These are phyloP conservation scores for Clamator glandarius DNA, from an alignment of 2,797 vertebrate genomes.

Conservation along the genomic window DNA sequence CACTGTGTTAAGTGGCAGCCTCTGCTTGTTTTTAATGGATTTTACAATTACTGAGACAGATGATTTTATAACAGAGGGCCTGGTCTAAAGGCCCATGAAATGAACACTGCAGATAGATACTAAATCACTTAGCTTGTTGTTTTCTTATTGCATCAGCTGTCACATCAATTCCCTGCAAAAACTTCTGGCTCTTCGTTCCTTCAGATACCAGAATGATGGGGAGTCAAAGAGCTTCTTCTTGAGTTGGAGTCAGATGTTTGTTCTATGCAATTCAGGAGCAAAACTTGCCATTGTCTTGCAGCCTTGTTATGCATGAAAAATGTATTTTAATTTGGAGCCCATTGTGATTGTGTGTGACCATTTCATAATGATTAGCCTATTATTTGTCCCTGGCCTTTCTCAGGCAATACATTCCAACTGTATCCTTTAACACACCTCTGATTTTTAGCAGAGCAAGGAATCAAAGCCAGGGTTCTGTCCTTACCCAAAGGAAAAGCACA, in stretches of 20 bases:
- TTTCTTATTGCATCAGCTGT: background rate
- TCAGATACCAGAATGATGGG: fast-evolving
- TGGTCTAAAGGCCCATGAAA: background rate
- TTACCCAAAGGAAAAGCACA: background rate
- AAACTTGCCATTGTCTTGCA: fast-evolving
- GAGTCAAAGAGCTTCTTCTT: too few relatives aligned
- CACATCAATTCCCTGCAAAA: background rate
- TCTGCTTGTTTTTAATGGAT: background rate
- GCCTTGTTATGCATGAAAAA: fast-evolving
- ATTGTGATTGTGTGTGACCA: fast-evolving
- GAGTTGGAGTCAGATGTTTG: fast-evolving
- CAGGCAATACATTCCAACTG: fast-evolving
- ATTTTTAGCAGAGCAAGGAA: background rate
- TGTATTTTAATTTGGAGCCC: background rate
- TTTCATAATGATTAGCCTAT: fast-evolving
- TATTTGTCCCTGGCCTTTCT: background rate
- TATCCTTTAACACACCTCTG: fast-evolving
- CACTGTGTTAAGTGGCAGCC: background rate
- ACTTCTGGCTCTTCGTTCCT: background rate
- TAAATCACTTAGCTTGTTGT: background rate
- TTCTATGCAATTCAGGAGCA: background rate
- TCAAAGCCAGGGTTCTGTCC: background rate
- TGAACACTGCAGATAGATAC: background rate
- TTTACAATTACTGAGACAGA: background rate
- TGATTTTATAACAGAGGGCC: background rate